Conservation (phyloP, 2,888 invertebrate genomes). For the Lasius fuliginosus region DNA sequence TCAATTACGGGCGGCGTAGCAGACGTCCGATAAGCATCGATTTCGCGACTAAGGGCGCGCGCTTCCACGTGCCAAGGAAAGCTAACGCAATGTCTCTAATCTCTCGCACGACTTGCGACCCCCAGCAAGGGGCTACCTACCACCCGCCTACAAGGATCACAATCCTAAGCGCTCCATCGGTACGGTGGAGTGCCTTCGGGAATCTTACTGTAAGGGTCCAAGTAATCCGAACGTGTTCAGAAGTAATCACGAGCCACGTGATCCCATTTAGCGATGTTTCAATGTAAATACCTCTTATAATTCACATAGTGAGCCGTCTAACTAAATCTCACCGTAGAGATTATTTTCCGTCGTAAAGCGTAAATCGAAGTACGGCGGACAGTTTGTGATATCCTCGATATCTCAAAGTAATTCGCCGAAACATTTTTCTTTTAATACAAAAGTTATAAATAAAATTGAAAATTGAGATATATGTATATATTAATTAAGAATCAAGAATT, state of each 20-base stretch:
- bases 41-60: conserved; percentile 39
- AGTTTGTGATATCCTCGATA: not conserved
- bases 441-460: not conserved
- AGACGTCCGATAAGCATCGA: conserved; percentile 54
- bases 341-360: not conserved
- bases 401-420: not conserved
- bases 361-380: not conserved
- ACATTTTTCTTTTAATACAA: not conserved
- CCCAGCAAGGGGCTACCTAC: conserved; percentile 22
- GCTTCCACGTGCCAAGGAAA: conserved; percentile 49
- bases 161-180: conserved; percentile 25
- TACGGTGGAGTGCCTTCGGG: conserved; percentile 16
- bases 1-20: conserved; percentile 47
- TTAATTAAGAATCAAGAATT: not conserved
- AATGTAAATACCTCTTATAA: conserved; percentile 39
- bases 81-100: conserved; percentile 51
- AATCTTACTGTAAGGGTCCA: conserved; percentile 39
- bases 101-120: conserved; percentile 44
- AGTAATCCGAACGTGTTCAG: conserved; percentile 49
- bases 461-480: not conserved
- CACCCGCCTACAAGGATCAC: conserved; percentile 37
- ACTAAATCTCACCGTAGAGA: not conserved
- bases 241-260: conserved; percentile 50
- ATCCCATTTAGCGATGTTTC: conserved; percentile 47
- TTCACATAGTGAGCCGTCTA: conserved; percentile 18